These are phyloP conservation scores for Idaea straminata DNA, from an alignment of 2,888 invertebrate species.

Conservation along the genomic window DNA sequence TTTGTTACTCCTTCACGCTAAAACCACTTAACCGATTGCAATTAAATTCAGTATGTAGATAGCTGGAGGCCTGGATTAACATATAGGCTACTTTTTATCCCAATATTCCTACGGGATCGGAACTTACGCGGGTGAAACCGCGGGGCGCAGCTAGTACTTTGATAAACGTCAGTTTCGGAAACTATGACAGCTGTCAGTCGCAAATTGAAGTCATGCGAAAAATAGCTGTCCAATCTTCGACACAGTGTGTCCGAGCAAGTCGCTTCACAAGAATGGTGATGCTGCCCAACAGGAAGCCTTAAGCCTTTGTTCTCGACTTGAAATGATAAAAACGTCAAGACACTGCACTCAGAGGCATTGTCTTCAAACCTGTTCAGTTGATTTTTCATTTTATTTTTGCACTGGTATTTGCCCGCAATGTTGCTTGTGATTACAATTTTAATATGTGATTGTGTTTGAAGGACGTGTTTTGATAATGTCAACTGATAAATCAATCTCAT, in stretches of 20 bases:
- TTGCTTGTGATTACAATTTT: neutral
- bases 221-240: constrained; percentile 1
- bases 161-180: too few species aligned
- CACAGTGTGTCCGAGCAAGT: constrained; percentile 46
- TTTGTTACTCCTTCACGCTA: too few species aligned
- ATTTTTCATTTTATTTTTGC: constrained; percentile 1
- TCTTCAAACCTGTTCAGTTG: constrained; percentile 58
- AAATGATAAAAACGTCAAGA: constrained; percentile 79
- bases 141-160: too few species aligned
- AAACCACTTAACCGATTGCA: too few species aligned
- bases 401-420: neutral
- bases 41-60: too few species aligned
- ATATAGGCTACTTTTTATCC: too few species aligned
- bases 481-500: neutral
- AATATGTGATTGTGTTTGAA: neutral
- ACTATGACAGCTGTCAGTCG: too few species aligned
- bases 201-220: neutral
- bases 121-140: too few species aligned
- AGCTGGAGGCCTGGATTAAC: too few species aligned
- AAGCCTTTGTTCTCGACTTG: constrained; percentile 73
- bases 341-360: constrained; percentile 66
- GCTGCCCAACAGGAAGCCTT: constrained; percentile 75
- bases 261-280: constrained; percentile 74
- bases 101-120: too few species aligned
- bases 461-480: neutral